Percentiles rank a stretch among this genome's conserved stretches.
Conservation (phyloP, 2,888 invertebrate species). For the Pomacea canaliculata region DNA sequence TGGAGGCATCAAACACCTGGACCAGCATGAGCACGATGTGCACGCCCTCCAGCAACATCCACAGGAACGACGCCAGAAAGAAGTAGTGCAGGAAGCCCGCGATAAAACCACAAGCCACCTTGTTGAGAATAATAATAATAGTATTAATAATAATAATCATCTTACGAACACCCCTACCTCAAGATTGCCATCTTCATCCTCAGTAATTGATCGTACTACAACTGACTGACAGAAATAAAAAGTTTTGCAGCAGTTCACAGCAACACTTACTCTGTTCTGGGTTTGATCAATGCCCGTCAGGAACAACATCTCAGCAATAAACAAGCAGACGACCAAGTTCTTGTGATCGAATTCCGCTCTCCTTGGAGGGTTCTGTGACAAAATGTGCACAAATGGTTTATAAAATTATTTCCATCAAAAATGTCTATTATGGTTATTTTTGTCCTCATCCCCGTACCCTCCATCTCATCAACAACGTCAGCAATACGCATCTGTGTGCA, state of each 20-base stretch:
- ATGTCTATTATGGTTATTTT: too few species aligned
- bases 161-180: too few species aligned
- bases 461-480: too few species aligned
- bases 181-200: too few species aligned
- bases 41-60: slow-evolving; percentile 61
- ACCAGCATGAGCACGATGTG: slow-evolving; percentile 60
- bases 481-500: too few species aligned
- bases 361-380: slow-evolving; percentile 52
- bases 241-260: too few species aligned
- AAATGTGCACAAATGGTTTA: not conserved
- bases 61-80: slow-evolving; percentile 56
- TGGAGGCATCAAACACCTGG: slow-evolving; percentile 57
- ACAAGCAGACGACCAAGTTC: slow-evolving; percentile 54
- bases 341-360: slow-evolving; percentile 62
- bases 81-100: slow-evolving; percentile 57
- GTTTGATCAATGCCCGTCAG: slow-evolving; percentile 54
- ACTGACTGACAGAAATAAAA: too few species aligned
- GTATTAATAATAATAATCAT: not conserved
- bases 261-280: slow-evolving; percentile 41
- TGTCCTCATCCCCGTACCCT: too few species aligned
- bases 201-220: not conserved
- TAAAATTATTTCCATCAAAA: too few species aligned
- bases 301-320: slow-evolving; percentile 56
- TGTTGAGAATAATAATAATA: slow-evolving; percentile 8
- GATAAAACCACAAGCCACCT: slow-evolving; percentile 55